Evolutionary conservation across 2,113 vertebrate species (phyloP).

Genomic region (Parotia lawesii): DNA sequence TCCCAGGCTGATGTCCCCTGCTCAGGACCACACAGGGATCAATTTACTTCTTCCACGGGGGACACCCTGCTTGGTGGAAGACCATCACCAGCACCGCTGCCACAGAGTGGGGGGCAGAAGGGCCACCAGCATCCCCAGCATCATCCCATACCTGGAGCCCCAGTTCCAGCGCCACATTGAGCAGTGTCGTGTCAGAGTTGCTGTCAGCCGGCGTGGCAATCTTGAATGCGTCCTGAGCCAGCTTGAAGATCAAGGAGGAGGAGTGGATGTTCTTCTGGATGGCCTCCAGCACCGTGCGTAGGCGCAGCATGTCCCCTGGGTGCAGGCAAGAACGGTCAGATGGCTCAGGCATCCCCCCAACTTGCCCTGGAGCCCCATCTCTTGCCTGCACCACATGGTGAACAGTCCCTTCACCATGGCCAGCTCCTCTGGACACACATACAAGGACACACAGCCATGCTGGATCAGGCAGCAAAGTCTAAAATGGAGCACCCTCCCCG

Average conservation of each 20-base stretch:
- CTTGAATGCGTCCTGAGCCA: slow-evolving; percentile 98
- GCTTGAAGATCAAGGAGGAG: slow-evolving; percentile 96
- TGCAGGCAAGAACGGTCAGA: not conserved
- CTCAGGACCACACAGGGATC: not conserved
- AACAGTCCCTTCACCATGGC: not conserved
- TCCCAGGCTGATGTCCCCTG: not conserved
- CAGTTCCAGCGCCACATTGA: slow-evolving; percentile 94
- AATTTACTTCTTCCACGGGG: not conserved
- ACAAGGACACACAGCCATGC: not conserved
- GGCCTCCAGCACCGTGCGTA: slow-evolving; percentile 93
- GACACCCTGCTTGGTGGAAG: not conserved
- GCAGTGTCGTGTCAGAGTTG: slow-evolving; percentile 90
- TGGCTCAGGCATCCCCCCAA: not conserved
- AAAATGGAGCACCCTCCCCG: not conserved
- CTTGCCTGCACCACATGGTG: not conserved
- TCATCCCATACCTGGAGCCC: slow-evolving; percentile 87
- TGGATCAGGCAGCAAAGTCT: not conserved
- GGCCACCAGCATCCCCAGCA: not conserved
- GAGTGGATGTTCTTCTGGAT: slow-evolving; percentile 99
- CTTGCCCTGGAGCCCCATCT: not conserved
- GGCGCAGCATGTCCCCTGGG: slow-evolving; percentile 90
- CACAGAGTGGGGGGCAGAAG: accelerated
- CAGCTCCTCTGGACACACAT: not conserved
- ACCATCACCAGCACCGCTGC: not conserved
- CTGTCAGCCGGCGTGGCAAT: slow-evolving; percentile 93